phyloP scores from a whole-genome alignment of 2,888 invertebrate species.

The Acanthosepion pharaonis region DNA sequence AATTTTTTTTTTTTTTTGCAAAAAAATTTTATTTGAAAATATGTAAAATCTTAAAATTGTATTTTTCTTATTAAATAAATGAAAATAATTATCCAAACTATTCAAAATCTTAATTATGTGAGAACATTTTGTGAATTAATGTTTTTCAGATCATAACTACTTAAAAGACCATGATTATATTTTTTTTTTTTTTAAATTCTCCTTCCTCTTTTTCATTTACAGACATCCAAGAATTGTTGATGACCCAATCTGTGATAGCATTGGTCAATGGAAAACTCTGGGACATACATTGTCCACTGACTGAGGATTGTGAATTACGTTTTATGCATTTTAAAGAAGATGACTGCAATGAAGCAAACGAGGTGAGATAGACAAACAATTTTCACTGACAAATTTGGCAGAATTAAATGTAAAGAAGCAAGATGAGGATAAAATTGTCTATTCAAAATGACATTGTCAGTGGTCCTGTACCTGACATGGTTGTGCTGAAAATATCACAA shows the following conservation, averaged over 20 bases:
- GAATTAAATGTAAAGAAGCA: too few relatives aligned
- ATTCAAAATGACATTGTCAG: too few relatives aligned
- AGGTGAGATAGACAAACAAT: conserved; percentile 55
- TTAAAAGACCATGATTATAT: background rate
- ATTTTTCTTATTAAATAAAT: too few relatives aligned
- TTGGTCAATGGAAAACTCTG: conserved; percentile 86
- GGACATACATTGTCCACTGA: conserved; percentile 94
- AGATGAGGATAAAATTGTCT: too few relatives aligned
- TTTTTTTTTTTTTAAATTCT: background rate
- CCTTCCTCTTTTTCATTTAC: conserved; percentile 52
- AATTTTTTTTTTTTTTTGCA: too few relatives aligned
- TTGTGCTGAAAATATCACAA: too few relatives aligned
- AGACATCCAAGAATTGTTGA: conserved; percentile 85
- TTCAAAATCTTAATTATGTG: too few relatives aligned
- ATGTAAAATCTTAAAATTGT: too few relatives aligned
- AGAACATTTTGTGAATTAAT: too few relatives aligned
- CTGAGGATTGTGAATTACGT: conserved; percentile 79
- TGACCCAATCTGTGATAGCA: conserved; percentile 85
- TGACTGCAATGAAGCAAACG: conserved; percentile 71
- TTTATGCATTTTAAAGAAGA: conserved; percentile 80
- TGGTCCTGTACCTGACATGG: too few relatives aligned
- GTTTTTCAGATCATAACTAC: background rate
- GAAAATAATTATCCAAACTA: too few relatives aligned
- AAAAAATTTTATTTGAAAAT: too few relatives aligned
- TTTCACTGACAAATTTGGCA: background rate